Conservation (phyloP, 2,113 vertebrate species). For the Trichomycterus rosablanca region DNA sequence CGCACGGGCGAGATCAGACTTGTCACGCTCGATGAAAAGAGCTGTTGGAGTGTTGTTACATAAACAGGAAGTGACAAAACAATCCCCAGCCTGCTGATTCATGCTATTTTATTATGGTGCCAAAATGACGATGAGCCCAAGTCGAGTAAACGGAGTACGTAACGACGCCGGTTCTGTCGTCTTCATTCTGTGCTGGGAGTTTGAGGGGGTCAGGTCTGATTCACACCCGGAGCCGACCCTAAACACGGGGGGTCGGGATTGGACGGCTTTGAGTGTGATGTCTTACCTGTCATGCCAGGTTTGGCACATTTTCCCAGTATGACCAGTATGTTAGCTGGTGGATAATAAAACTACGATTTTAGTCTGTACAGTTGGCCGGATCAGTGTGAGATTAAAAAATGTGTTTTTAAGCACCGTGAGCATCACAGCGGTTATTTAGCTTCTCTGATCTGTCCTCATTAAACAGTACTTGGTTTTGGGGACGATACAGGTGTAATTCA, state of each 20-base stretch:
- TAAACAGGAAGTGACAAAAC: not conserved
- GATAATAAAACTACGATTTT: not conserved
- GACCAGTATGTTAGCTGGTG: not conserved
- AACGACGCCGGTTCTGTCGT: not conserved
- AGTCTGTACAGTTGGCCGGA: too few relatives aligned
- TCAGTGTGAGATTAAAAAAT: too few relatives aligned
- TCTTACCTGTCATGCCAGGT: slow-evolving; percentile 15
- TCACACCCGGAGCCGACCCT: slow-evolving; percentile 1
- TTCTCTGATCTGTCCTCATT: too few relatives aligned
- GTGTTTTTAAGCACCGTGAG: too few relatives aligned
- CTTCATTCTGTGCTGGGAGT: not conserved
- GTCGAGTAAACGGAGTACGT: not conserved
- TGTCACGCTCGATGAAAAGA: not conserved
- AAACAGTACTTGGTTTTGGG: too few relatives aligned
- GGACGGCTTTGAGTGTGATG: slow-evolving; percentile 25
- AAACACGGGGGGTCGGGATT: slow-evolving; percentile 18
- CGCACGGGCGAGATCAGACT: not conserved
- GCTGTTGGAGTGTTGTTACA: not conserved
- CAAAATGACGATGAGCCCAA: not conserved
- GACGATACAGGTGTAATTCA: too few relatives aligned
- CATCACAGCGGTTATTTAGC: too few relatives aligned
- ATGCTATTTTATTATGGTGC: not conserved
- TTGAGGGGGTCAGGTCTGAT: not conserved
- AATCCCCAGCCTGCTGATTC: not conserved
- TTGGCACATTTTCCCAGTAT: slow-evolving; percentile 27